phyloP scores from a whole-genome alignment of 2,113 vertebrate genomes.

The Chinchilla lanigera region DNA sequence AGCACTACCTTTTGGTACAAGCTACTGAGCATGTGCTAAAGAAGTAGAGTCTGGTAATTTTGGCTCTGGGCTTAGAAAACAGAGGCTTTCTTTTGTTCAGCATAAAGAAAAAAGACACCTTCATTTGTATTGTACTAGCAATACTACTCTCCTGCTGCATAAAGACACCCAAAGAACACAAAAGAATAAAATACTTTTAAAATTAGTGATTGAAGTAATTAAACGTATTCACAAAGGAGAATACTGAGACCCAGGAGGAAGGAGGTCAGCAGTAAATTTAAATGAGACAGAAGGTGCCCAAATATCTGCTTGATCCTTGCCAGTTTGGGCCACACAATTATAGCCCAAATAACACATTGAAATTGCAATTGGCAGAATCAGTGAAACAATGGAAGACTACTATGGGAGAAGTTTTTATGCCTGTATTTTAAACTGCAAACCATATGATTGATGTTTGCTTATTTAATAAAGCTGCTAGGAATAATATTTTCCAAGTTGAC shows the following conservation, averaged over 20 bases:
- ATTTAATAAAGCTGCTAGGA: constrained; percentile 58
- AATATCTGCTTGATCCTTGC: background rate
- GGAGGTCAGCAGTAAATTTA: background rate
- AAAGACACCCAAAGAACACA: background rate
- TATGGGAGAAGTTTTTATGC: constrained; percentile 31
- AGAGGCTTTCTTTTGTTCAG: constrained; percentile 37
- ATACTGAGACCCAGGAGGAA: background rate
- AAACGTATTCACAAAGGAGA: background rate
- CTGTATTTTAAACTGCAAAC: constrained; percentile 54
- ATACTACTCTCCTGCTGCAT: background rate
- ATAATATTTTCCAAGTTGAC: constrained; percentile 58
- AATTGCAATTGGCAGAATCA: background rate
- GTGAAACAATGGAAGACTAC: constrained; percentile 23
- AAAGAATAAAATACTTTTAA: constrained; percentile 22
- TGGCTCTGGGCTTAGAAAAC: constrained; percentile 6
- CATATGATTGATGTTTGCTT: constrained; percentile 56
- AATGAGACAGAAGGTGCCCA: background rate
- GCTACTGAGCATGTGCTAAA: constrained; percentile 54
- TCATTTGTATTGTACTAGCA: background rate
- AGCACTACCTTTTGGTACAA: constrained; percentile 33
- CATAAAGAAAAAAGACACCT: background rate
- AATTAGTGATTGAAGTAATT: constrained; percentile 35
- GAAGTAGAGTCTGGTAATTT: constrained; percentile 14
- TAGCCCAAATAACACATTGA: background rate
- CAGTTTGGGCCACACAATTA: background rate